phyloP scores from a whole-genome alignment of 2,113 vertebrate species.

The Rhinopomastus cyanomelas region DNA sequence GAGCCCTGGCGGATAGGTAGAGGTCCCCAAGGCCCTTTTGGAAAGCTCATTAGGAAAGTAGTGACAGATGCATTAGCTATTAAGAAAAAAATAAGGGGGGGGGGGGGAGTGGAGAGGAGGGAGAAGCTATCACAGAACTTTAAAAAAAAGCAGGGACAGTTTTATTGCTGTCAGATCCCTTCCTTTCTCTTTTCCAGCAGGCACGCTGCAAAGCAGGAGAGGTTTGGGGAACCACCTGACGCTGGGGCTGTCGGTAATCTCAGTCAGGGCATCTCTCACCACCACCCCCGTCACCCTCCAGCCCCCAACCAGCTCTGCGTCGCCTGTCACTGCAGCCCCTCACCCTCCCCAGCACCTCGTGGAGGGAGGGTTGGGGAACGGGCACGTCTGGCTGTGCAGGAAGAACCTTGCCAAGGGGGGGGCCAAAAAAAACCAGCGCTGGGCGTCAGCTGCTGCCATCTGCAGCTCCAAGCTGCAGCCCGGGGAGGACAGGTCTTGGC shows the following conservation, averaged over 20 bases:
- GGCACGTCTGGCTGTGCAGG: not conserved
- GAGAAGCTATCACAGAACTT: slow-evolving; percentile 55
- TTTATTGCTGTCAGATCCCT: slow-evolving; percentile 58
- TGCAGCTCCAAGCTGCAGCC: not conserved
- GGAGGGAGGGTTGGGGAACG: slow-evolving; percentile 1
- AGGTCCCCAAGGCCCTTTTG: slow-evolving; percentile 48
- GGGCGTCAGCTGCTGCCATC: slow-evolving; percentile 15
- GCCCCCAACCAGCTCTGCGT: not conserved
- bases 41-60: slow-evolving; percentile 69
- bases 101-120: not conserved
- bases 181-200: not conserved
- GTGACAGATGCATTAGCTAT: slow-evolving; percentile 62
- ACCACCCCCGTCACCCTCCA: not conserved
- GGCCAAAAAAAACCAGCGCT: not conserved
- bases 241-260: not conserved
- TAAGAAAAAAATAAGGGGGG: not conserved
- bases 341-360: not conserved
- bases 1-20: slow-evolving; percentile 50
- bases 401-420: not conserved
- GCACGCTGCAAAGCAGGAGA: slow-evolving; percentile 49
- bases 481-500: slow-evolving; percentile 47
- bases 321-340: not conserved
- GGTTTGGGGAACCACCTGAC: slow-evolving; percentile 40
- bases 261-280: slow-evolving; percentile 9
- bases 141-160: slow-evolving; percentile 37